Evolutionary conservation across 2,888 invertebrate genomes (phyloP).

Genomic region (Andrena fulva): DNA sequence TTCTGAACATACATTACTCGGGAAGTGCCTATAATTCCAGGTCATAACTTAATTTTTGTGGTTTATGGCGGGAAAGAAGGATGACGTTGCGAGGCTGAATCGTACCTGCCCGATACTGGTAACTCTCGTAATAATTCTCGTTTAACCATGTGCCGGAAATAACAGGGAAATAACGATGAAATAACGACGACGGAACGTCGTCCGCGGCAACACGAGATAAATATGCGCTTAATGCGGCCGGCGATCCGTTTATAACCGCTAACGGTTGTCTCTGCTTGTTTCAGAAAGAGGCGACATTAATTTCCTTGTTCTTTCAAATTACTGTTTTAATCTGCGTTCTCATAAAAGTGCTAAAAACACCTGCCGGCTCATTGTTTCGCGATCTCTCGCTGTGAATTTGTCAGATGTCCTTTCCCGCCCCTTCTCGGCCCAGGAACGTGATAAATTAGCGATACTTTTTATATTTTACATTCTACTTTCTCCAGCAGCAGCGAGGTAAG

Average conservation of each 20-base stretch:
- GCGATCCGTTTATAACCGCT: conserved; percentile 46
- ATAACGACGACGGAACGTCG: conserved; percentile 77
- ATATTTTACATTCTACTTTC: background rate
- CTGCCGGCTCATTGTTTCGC: background rate
- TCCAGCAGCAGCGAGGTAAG: no score
- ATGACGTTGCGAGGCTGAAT: conserved; percentile 42
- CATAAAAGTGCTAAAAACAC: background rate
- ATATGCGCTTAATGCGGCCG: conserved; percentile 61
- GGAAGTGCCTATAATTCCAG: conserved; percentile 58
- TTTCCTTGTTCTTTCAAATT: conserved; percentile 19
- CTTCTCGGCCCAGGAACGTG: background rate
- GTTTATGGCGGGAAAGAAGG: conserved; percentile 52
- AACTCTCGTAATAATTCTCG: conserved; percentile 75
- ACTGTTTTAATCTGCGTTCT: background rate
- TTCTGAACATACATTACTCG: conserved; percentile 40
- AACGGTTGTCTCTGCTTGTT: conserved; percentile 27
- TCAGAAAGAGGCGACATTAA: background rate
- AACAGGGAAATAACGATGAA: conserved; percentile 78
- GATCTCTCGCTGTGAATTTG: conserved; percentile 9
- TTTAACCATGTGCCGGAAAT: conserved; percentile 76
- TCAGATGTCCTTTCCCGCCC: background rate
- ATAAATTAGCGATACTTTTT: background rate
- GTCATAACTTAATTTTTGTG: conserved; percentile 55
- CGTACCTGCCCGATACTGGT: conserved; percentile 48
- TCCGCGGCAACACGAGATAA: conserved; percentile 57